Evolutionary conservation across 2,888 invertebrate species (phyloP).

Genomic region (Aproaerema taeniolella): DNA sequence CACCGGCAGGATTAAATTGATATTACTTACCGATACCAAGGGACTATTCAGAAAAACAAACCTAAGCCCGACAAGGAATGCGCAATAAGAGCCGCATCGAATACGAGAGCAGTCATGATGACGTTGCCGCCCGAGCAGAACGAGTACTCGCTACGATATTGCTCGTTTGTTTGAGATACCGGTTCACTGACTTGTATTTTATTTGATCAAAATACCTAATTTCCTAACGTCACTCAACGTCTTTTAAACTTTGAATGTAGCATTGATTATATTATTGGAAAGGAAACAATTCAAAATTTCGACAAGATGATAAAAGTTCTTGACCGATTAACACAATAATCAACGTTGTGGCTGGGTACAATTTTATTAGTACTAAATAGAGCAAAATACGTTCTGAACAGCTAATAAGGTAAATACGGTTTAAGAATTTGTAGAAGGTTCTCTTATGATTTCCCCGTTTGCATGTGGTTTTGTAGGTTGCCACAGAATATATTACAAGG

Average conservation of each 20-base stretch:
- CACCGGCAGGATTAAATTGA: constrained; percentile 52
- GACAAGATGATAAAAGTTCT: no score
- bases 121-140: constrained; percentile 34
- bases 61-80: constrained; percentile 27
- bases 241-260: constrained; percentile 4
- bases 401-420: no score
- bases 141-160: constrained; percentile 27
- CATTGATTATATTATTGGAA: no score
- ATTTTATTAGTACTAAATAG: no score
- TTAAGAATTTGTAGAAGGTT: no score
- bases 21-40: constrained; percentile 46
- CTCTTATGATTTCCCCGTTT: no score
- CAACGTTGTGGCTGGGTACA: no score
- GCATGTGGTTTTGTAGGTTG: no score
- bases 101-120: constrained; percentile 31
- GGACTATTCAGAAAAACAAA: constrained; percentile 28
- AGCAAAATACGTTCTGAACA: no score
- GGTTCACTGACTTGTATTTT: constrained; percentile 30
- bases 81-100: constrained; percentile 36
- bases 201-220: constrained; percentile 29
- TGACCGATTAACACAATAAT: no score
- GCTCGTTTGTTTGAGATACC: constrained; percentile 31
- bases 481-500: no score
- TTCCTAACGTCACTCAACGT: constrained; percentile 18
- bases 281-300: no score